phyloP scores from a whole-genome alignment of 2,797 vertebrate species.

The Dallia pectoralis region DNA sequence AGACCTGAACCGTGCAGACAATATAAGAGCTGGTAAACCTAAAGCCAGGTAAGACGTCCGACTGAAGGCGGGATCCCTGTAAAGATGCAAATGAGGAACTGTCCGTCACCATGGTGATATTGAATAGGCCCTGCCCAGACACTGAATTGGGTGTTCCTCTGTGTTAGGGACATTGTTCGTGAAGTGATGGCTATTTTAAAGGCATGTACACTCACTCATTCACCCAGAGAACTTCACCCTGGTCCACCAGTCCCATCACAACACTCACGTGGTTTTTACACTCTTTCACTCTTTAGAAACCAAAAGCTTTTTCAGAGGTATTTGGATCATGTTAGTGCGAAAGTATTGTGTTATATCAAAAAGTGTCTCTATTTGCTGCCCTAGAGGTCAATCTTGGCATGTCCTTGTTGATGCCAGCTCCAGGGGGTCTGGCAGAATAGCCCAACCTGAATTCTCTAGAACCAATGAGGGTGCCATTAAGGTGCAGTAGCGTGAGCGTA shows the following conservation, averaged over 20 bases:
- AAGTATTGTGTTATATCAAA: not conserved
- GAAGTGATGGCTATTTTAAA: constrained; percentile 17
- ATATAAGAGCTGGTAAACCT: constrained; percentile 19
- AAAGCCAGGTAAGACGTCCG: not conserved
- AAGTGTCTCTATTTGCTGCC: not conserved
- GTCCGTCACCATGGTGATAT: constrained; percentile 14
- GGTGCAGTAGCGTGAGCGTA: not conserved
- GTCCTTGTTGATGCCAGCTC: not conserved
- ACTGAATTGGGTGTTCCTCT: constrained; percentile 25
- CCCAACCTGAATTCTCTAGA: constrained; percentile 14
- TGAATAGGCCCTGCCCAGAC: constrained; percentile 27
- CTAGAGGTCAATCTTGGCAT: constrained; percentile 4
- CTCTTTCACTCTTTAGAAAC: constrained; percentile 10
- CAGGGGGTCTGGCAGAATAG: not conserved
- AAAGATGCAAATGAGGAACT: constrained; percentile 13
- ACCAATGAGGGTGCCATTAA: not conserved
- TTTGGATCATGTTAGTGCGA: constrained; percentile 2
- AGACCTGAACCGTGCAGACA: constrained; percentile 34
- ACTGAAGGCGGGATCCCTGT: not conserved
- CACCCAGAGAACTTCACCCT: constrained; percentile 29
- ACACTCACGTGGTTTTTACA: constrained; percentile 24
- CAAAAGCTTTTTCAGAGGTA: constrained; percentile 20
- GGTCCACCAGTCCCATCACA: constrained; percentile 22
- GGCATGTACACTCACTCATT: constrained; percentile 43
- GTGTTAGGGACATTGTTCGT: constrained; percentile 11